phyloP scores from a whole-genome alignment of 2,113 vertebrate genomes.

The Cololabis saira region DNA sequence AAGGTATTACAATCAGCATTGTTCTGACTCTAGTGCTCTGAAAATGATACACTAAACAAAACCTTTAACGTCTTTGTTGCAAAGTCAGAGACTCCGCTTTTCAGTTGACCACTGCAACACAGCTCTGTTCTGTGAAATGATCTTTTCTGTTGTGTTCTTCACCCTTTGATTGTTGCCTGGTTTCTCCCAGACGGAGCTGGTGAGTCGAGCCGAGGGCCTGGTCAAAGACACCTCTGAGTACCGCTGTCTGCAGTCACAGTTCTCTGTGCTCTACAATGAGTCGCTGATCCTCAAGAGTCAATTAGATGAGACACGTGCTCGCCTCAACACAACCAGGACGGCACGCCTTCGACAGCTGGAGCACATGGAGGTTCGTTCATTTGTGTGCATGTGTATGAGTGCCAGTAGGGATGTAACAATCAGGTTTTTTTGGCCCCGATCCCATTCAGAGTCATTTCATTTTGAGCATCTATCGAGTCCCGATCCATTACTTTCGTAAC shows the following conservation, averaged over 20 bases:
- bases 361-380: slow-evolving; percentile 89
- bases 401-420: rapidly evolving
- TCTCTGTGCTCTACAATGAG: slow-evolving; percentile 96
- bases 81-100: no score
- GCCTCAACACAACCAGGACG: slow-evolving; percentile 91
- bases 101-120: no score
- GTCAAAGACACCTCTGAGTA: slow-evolving; percentile 95
- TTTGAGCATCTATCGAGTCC: no score
- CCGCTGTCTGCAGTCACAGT: slow-evolving; percentile 97
- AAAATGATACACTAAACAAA: no score
- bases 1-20: slow-evolving; percentile 63
- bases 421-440: no score
- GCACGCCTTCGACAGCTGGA: slow-evolving; percentile 94
- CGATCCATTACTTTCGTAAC: no score
- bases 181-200: slow-evolving; percentile 84
- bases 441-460: no score
- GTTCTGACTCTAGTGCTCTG: not conserved
- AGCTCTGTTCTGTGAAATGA: no score
- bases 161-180: not conserved
- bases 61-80: no score
- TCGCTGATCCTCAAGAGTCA: slow-evolving; percentile 94
- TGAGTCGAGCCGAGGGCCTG: slow-evolving; percentile 88
- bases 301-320: slow-evolving; percentile 91
- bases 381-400: not conserved
- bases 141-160: not conserved